A percentile compares a stretch with the other conserved stretches of the same genome.
Conservation (phyloP, 2,888 invertebrate genomes). For the Eudemis profundana region DNA sequence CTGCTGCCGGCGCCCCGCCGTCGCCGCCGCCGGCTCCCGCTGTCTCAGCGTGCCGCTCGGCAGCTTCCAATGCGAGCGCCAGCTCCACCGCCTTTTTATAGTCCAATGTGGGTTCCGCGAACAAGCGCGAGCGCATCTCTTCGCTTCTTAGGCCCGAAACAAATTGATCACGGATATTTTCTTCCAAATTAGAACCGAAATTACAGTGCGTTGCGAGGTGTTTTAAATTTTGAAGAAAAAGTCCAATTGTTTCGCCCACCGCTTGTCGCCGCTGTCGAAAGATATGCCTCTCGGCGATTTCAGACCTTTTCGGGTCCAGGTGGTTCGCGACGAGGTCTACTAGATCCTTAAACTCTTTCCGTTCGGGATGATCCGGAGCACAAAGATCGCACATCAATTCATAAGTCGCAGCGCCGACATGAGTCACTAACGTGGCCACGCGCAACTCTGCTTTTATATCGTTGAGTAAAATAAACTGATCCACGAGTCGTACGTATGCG, state of each 20-base stretch:
- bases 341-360: no score
- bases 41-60: slow-evolving; percentile 21
- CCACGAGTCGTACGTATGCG: slow-evolving; percentile 47
- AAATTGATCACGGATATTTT: slow-evolving; percentile 37
- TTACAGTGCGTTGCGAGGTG: slow-evolving; percentile 42
- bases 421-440: no score
- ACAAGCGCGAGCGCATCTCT: slow-evolving; percentile 12
- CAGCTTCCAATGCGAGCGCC: slow-evolving; percentile 16
- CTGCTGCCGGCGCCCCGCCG: slow-evolving; percentile 2
- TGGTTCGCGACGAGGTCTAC: no score
- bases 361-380: no score
- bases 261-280: slow-evolving; percentile 19
- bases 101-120: slow-evolving; percentile 11
- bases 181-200: slow-evolving; percentile 21
- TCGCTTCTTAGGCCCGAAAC: slow-evolving; percentile 33
- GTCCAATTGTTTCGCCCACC: slow-evolving; percentile 15
- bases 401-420: no score
- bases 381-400: no score
- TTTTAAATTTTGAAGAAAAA: slow-evolving; percentile 10
- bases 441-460: slow-evolving; percentile 1
- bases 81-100: slow-evolving; percentile 17
- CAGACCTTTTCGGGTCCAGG: no score
- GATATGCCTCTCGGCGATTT: not conserved
- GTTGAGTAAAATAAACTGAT: slow-evolving; percentile 48
- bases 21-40: not conserved